Base-by-base conservation (phyloP, 2,888 invertebrate species). In the Tetheella fluctuosa region DNA sequence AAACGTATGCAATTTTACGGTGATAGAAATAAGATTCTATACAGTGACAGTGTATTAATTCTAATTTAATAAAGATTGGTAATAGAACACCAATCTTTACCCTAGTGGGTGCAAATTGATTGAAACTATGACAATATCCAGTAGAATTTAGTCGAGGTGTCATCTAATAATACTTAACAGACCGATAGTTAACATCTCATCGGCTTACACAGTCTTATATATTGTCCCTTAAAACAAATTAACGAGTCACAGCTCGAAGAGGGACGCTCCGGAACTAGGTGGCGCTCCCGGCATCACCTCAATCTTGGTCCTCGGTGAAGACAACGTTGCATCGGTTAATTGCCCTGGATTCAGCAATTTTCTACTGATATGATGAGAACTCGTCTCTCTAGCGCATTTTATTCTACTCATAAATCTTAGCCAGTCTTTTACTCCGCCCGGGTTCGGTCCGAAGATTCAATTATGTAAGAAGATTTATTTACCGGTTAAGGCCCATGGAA, bases 321-420 rank as follows among this genome's bases (percentile, higher is more conserved):
- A 85, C 81, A 82, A 76, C 69, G 72, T 82, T 78, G 69, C 75
- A 65, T 77, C 74, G 69, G 67, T 75, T 74, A 67, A 69, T 76
- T 77, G 72, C 74, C 71, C 73, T 70, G 71, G 69, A 71, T 74
- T 79, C 79, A 77, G 77, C 76, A 80, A 72, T 80, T 76, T 73
- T 78, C 86, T 90, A 87, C 81, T 91, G 92, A 92, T 92, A 92
- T 92, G 91, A 83, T 84, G 76, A 86, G 75, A 84, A 83, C 76
- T 74, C 77, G 71, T 81, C 77, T 77, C 72, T 76, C 79, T 85
- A 85, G 81, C 81, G 76, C 73, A 77, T 80, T 80, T 84, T 81
- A 84, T 71, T 82, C 83, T 88, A 84, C 65, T 81, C 81, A 61
- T 85, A 82, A 84, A 81, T 81, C 76, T 82, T 87, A 88, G 85